Evolutionary conservation across 2,113 vertebrate species (phyloP).

Genomic region (Rhinoderma darwinii): DNA sequence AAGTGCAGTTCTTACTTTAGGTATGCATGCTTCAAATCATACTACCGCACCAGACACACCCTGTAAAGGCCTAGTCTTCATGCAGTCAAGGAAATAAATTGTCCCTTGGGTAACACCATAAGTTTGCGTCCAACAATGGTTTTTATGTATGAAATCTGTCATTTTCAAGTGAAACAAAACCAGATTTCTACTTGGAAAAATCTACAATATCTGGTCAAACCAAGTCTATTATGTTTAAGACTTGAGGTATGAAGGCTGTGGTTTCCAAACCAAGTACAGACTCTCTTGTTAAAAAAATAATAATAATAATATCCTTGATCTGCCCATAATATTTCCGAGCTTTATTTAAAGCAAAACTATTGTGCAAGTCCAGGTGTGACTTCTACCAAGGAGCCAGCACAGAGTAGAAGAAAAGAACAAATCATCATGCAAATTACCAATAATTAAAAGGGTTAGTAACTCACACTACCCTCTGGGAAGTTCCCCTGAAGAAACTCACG

Average conservation of each 20-base stretch:
- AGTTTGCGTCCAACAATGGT: not conserved
- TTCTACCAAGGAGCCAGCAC: not conserved
- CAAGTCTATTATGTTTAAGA: not conserved
- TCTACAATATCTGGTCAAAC: conserved; percentile 17
- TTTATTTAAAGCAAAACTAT: not conserved
- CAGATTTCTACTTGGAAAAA: conserved; percentile 28
- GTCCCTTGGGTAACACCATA: conserved; percentile 21
- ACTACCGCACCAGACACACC: not conserved
- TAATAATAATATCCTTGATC: conserved; percentile 7
- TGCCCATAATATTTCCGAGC: not conserved
- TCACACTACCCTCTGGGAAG: not conserved
- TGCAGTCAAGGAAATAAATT: not conserved
- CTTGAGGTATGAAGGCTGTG: not conserved
- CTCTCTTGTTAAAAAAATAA: not conserved
- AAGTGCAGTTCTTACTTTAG: not conserved
- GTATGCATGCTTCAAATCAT: not conserved
- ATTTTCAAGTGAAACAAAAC: conserved; percentile 24
- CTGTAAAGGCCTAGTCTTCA: not conserved
- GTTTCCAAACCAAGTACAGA: conserved; percentile 27
- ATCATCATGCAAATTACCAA: not conserved
- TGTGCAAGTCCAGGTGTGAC: not conserved
- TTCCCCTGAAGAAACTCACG: too few relatives aligned
- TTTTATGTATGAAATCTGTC: not conserved
- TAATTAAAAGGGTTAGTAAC: not conserved
- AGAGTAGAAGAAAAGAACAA: not conserved